Evolutionary conservation across 1,140 invertebrate genomes (phyloP).

Genomic region (Alviniconcha marisindica): DNA sequence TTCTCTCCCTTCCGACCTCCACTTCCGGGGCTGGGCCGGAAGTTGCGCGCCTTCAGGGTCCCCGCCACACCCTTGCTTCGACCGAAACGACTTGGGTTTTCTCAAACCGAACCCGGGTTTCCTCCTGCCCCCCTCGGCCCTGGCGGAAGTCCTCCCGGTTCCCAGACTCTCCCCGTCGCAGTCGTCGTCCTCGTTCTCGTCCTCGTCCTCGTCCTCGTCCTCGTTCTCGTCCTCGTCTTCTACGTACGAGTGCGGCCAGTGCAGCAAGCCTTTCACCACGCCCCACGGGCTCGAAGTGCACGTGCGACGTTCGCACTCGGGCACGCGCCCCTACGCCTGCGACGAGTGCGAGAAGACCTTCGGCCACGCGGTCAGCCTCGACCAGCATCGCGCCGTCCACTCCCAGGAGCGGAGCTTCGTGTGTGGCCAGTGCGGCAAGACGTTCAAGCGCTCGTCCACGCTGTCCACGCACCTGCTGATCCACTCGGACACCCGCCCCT

Average conservation of each 20-base stretch:
- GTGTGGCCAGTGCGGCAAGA: slow-evolving; percentile 98
- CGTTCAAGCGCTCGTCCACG: slow-evolving; percentile 98
- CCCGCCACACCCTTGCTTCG: neutral
- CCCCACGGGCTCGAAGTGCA: slow-evolving; percentile 95
- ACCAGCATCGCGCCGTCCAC: slow-evolving; percentile 92
- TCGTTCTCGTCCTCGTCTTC: neutral
- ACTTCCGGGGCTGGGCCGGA: neutral
- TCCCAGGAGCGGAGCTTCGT: slow-evolving; percentile 96
- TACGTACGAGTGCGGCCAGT: slow-evolving; percentile 96
- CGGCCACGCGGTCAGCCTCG: slow-evolving; percentile 96
- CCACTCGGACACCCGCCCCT: slow-evolving; percentile 92
- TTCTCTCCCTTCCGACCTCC: neutral
- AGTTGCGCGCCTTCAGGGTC: neutral
- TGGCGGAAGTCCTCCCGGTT: no score
- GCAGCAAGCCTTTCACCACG: slow-evolving; percentile 98
- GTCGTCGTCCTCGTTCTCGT: neutral
- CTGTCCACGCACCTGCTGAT: slow-evolving; percentile 98
- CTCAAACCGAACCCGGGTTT: no score
- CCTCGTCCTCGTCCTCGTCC: no score
- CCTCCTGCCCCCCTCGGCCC: neutral
- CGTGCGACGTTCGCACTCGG: slow-evolving; percentile 92
- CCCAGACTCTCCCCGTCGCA: neutral
- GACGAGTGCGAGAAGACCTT: slow-evolving; percentile 98
- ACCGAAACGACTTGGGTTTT: neutral
- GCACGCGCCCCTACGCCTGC: slow-evolving; percentile 95